Percentiles rank a stretch among this genome's conserved stretches.
These are phyloP conservation scores for Hyperoplus immaculatus DNA, from an alignment of 2,797 vertebrate species.

Conservation along the genomic window DNA sequence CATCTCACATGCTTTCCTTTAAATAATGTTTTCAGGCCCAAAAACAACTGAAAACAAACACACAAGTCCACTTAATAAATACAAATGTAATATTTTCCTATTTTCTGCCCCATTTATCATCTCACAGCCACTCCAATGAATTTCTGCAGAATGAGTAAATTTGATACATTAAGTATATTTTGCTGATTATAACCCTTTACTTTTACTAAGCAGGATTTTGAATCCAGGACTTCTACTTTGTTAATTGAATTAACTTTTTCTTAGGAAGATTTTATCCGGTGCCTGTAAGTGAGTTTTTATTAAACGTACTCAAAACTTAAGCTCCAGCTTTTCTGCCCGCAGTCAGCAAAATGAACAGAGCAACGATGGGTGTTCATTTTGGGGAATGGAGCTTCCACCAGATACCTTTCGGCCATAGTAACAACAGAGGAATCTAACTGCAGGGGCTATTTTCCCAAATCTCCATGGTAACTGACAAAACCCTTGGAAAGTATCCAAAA, in stretches of 20 bases:
- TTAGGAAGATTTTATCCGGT: not conserved
- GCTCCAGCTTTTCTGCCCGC: constrained; percentile 21
- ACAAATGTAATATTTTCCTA: not conserved
- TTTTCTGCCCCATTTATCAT: not conserved
- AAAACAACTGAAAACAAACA: not conserved
- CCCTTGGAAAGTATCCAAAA: constrained; percentile 80
- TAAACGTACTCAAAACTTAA: not conserved
- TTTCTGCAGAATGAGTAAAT: not conserved
- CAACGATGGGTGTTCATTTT: constrained; percentile 22
- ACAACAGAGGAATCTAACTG: constrained; percentile 74
- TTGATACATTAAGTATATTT: not conserved
- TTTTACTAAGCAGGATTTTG: not conserved
- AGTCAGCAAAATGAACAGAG: constrained; percentile 41
- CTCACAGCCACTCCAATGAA: not conserved
- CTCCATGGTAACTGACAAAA: constrained; percentile 76
- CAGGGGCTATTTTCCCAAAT: constrained; percentile 74
- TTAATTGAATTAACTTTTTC: not conserved
- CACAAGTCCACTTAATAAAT: no score
- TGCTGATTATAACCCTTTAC: not conserved
- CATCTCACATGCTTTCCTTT: not conserved
- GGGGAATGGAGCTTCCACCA: constrained; percentile 46
- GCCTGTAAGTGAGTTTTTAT: constrained; percentile 17
- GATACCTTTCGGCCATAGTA: constrained; percentile 67
- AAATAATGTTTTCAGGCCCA: not conserved
- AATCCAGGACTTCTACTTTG: not conserved